Evolutionary conservation across 1,140 invertebrate species (phyloP).

Genomic region (Schmidtea mediterranea): DNA sequence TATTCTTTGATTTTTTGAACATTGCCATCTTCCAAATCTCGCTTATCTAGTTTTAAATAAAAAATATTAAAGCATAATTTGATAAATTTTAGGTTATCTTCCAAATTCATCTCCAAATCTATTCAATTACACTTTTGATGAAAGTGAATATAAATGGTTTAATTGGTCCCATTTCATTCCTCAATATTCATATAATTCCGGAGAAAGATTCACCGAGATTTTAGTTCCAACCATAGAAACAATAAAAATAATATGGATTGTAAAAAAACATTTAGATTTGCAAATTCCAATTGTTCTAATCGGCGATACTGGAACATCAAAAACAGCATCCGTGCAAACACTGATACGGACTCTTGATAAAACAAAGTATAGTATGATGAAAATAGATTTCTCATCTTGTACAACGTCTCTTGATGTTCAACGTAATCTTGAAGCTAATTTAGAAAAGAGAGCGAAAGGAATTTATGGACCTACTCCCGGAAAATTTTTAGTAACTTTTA

Average conservation of each 20-base stretch:
- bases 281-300: constrained; percentile 49
- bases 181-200: constrained; percentile 40
- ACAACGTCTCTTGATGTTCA: constrained; percentile 77
- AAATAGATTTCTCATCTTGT: constrained; percentile 56
- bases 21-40: too few species aligned
- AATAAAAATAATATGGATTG: constrained; percentile 43
- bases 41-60: too few species aligned
- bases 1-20: not conserved
- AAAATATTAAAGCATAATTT: too few species aligned
- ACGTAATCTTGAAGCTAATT: constrained; percentile 52
- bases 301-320: constrained; percentile 62
- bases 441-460: constrained; percentile 63
- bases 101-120: constrained; percentile 34
- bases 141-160: constrained; percentile 38
- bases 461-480: constrained; percentile 56
- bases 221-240: constrained; percentile 64
- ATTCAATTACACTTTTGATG: constrained; percentile 60
- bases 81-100: not conserved
- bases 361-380: constrained; percentile 29
- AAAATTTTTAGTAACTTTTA: constrained; percentile 55
- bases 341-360: constrained; percentile 42
- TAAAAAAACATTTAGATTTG: constrained; percentile 46
- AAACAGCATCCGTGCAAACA: constrained; percentile 55
- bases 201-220: constrained; percentile 46
- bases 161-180: constrained; percentile 51